phyloP scores from a whole-genome alignment of 2,888 invertebrate species.

The Drosophila quasianomalipes region DNA sequence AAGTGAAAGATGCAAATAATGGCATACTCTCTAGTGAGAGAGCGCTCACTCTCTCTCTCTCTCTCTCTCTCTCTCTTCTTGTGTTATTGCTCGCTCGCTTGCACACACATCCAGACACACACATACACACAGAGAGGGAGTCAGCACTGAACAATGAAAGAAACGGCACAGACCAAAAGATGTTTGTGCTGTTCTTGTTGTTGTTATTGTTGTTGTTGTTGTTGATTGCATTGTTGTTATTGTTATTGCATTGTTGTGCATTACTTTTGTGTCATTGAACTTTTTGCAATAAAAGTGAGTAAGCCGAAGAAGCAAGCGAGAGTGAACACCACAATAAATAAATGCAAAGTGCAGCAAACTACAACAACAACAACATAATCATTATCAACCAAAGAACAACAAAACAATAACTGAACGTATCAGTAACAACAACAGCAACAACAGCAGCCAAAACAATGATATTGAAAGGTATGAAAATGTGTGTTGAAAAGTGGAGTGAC shows the following conservation, averaged over 20 bases:
- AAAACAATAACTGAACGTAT: constrained; percentile 47
- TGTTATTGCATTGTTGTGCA: constrained; percentile 55
- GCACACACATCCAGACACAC: background rate
- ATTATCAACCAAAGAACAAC: constrained; percentile 29
- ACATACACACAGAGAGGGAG: background rate
- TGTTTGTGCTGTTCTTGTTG: constrained; percentile 29
- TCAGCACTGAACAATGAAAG: constrained; percentile 46
- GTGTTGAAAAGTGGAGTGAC: constrained; percentile 42
- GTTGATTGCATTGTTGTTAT: constrained; percentile 41
- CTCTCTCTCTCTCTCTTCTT: constrained; percentile 10
- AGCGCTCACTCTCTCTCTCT: background rate
- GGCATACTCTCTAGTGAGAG: constrained; percentile 25
- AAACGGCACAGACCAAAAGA: constrained; percentile 68
- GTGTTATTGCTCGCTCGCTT: constrained; percentile 9
- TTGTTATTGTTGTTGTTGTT: constrained; percentile 37
- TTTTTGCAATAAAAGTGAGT: constrained; percentile 71
- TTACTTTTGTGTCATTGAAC: constrained; percentile 75
- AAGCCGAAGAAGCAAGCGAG: constrained; percentile 46
- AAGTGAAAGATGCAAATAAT: constrained; percentile 78
- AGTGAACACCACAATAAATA: constrained; percentile 25
- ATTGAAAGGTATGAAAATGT: constrained; percentile 22
- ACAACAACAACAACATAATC: constrained; percentile 45
- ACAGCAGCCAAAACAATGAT: constrained; percentile 7
- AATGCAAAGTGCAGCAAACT: constrained; percentile 37
- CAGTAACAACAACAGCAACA: constrained; percentile 40